A percentile compares a stretch with the other conserved stretches of the same genome.
Evolutionary conservation across 1,140 invertebrate genomes (phyloP).

Genomic region (Semibalanus balanoides): DNA sequence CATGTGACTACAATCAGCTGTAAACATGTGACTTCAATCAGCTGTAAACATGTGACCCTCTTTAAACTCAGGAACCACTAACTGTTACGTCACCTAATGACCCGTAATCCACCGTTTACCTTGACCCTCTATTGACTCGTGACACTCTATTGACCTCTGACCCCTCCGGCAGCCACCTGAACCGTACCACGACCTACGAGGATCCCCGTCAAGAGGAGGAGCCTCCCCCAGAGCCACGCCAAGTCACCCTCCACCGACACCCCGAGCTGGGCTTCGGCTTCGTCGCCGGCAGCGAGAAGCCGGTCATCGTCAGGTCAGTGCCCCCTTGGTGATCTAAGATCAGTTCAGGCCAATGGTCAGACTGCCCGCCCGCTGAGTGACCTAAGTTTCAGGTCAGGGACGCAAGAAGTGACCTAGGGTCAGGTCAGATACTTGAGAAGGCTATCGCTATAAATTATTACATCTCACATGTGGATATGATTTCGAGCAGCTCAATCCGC

Average conservation of each 20-base stretch:
- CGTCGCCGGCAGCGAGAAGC: constrained; percentile 78
- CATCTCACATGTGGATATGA: too few relatives aligned
- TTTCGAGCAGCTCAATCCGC: too few relatives aligned
- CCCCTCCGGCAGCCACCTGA: constrained; percentile 55
- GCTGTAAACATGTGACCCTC: neutral
- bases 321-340: too few relatives aligned
- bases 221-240: constrained; percentile 55
- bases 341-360: too few relatives aligned
- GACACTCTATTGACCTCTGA: neutral
- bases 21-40: neutral
- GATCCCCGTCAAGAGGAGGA: constrained; percentile 49
- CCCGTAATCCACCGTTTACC: neutral
- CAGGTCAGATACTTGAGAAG: too few relatives aligned
- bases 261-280: constrained; percentile 76
- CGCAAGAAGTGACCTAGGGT: too few relatives aligned
- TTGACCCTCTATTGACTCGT: neutral
- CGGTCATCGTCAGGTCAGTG: constrained; percentile 68
- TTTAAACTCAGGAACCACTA: neutral
- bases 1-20: neutral
- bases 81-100: neutral
- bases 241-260: constrained; percentile 52
- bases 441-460: too few relatives aligned
- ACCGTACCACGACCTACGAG: constrained; percentile 78
- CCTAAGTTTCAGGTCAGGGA: too few relatives aligned
- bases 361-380: too few relatives aligned